A percentile compares a stretch with the other conserved stretches of the same genome.
These are phyloP conservation scores for Conomelus anceps DNA, from an alignment of 2,888 invertebrate genomes.

Conservation along the genomic window DNA sequence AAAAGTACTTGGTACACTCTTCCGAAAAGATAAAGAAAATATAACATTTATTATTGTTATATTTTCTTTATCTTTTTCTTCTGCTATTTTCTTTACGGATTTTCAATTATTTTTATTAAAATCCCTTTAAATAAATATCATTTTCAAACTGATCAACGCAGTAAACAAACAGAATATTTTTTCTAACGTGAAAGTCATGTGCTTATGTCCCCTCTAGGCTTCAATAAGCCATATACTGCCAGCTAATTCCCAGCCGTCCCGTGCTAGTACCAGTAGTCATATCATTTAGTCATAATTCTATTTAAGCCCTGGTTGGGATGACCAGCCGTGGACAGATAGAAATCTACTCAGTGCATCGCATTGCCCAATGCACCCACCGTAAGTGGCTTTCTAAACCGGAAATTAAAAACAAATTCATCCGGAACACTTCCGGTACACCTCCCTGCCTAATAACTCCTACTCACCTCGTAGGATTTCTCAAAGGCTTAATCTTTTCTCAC, in stretches of 20 bases:
- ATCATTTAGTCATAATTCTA: background rate
- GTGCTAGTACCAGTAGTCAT: background rate
- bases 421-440: background rate
- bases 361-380: background rate
- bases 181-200: background rate
- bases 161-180: background rate
- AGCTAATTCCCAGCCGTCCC: background rate
- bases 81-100: too few species aligned
- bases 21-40: too few species aligned
- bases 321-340: background rate
- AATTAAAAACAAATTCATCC: background rate
- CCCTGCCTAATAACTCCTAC: background rate
- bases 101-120: too few species aligned
- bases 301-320: background rate
- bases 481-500: background rate
- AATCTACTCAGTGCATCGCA: background rate
- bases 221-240: background rate
- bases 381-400: background rate
- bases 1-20: too few species aligned
- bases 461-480: background rate
- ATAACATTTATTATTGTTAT: too few species aligned
- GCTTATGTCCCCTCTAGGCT: background rate
- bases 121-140: too few species aligned
- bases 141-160: too few species aligned
- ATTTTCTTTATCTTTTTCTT: too few species aligned